Conservation (phyloP, 1,140 invertebrate species). For the Galleria mellonella region DNA sequence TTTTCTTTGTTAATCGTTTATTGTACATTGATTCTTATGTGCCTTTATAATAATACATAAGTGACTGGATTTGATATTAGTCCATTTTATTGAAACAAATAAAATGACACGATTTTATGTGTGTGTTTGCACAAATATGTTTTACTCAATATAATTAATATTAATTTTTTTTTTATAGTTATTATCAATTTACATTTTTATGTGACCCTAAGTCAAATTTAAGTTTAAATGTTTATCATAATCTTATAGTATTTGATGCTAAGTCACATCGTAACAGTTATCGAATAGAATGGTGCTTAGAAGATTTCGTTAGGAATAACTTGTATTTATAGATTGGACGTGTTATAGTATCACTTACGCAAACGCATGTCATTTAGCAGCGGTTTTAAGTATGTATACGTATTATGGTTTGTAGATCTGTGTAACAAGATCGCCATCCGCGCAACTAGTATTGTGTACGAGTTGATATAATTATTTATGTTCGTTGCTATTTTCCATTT, state of each 20-base stretch:
- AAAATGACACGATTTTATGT: conserved; percentile 47
- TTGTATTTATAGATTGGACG: conserved; percentile 45
- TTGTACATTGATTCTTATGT: conserved; percentile 66
- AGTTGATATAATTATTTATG: conserved; percentile 10
- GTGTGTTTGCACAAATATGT: conserved; percentile 67
- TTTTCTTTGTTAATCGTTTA: conserved; percentile 33
- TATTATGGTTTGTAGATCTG: neutral
- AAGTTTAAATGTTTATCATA: conserved; percentile 52
- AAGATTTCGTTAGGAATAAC: conserved; percentile 60
- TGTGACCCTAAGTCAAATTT: conserved; percentile 53
- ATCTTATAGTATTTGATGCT: conserved; percentile 60
- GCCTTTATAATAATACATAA: conserved; percentile 62
- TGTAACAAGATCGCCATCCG: neutral
- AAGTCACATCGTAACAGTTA: conserved; percentile 62
- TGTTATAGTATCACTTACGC: conserved; percentile 33
- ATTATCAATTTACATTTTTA: conserved; percentile 42
- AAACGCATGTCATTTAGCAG: conserved; percentile 26
- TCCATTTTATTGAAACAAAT: conserved; percentile 43
- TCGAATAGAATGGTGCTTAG: conserved; percentile 74
- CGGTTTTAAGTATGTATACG: conserved; percentile 14
- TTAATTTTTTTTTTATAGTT: conserved; percentile 51
- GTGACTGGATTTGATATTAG: conserved; percentile 62
- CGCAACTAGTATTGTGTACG: conserved; percentile 12
- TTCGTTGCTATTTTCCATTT: conserved; percentile 31
- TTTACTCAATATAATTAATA: conserved; percentile 46